phyloP scores from a whole-genome alignment of 2,797 vertebrate genomes.

The Salarias fasciatus region DNA sequence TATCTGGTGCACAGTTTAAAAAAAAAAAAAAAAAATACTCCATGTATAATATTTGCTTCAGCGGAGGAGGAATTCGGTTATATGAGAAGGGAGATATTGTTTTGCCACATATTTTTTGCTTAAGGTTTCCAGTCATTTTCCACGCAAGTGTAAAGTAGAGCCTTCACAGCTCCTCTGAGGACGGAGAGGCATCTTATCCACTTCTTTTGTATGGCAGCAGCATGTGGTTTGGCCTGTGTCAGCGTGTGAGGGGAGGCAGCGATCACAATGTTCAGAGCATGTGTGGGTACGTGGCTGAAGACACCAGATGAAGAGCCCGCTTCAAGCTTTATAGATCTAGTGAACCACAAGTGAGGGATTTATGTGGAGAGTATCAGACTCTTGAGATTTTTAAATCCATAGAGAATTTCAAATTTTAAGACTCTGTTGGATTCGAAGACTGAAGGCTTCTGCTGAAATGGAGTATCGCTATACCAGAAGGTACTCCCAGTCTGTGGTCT shows the following conservation, averaged over 20 bases:
- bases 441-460: slow-evolving; percentile 57
- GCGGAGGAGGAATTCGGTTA: background rate
- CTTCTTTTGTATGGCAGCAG: slow-evolving; percentile 34
- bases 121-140: slow-evolving; percentile 4
- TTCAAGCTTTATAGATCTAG: slow-evolving; percentile 4
- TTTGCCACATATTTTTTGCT: background rate
- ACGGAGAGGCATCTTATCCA: slow-evolving; percentile 22
- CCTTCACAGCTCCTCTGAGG: background rate
- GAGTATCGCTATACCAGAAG: slow-evolving; percentile 52
- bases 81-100: background rate
- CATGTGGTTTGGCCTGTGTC: slow-evolving; percentile 40
- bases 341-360: slow-evolving; percentile 2
- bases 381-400: slow-evolving; percentile 10
- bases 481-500: slow-evolving; percentile 29
- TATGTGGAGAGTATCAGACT: background rate
- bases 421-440: slow-evolving; percentile 24
- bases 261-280: slow-evolving; percentile 19
- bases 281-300: slow-evolving; percentile 19
- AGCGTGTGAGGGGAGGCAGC: slow-evolving; percentile 43
- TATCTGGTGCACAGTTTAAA: slow-evolving; percentile 2
- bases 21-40: background rate
- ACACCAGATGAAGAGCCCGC: slow-evolving; percentile 22
- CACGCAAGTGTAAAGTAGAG: slow-evolving; percentile 2
- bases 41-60: slow-evolving; percentile 3
- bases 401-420: background rate